Evolutionary conservation across 2,113 vertebrate genomes (phyloP).

Genomic region (Grallaria varia): DNA sequence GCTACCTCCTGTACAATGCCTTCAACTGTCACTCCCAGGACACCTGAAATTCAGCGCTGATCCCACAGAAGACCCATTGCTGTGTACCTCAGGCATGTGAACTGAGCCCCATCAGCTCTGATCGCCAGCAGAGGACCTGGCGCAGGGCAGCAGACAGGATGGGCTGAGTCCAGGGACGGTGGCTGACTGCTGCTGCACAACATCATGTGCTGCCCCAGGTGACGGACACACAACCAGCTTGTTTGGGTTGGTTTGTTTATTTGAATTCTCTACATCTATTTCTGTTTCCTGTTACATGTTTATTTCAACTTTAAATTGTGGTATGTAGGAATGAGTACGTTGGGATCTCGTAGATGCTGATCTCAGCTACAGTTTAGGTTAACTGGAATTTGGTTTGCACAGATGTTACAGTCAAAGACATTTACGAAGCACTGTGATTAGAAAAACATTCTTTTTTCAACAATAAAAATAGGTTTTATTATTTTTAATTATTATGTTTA

Average conservation of each 20-base stretch:
- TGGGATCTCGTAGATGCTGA: neutral
- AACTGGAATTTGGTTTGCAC: neutral
- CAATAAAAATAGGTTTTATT: neutral
- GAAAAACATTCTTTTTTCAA: neutral
- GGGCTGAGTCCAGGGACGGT: neutral
- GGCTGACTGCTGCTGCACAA: neutral
- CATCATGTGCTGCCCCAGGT: neutral
- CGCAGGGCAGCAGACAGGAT: neutral
- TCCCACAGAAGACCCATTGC: fast-evolving
- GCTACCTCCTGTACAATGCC: neutral
- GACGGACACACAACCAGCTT: neutral
- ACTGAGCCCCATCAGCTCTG: neutral
- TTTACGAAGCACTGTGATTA: neutral
- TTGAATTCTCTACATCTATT: constrained; percentile 14
- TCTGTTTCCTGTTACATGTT: constrained; percentile 14
- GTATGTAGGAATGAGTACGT: neutral
- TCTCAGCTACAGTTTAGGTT: neutral
- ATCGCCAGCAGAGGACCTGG: fast-evolving
- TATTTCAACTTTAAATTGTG: neutral
- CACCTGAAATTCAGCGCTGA: neutral
- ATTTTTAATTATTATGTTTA: neutral
- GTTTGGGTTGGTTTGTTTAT: constrained; percentile 2
- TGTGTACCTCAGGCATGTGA: too few species aligned
- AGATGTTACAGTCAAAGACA: neutral
- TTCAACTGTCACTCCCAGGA: neutral